Conservation (phyloP, 2,797 vertebrate genomes). For the Tamandua tetradactyla region DNA sequence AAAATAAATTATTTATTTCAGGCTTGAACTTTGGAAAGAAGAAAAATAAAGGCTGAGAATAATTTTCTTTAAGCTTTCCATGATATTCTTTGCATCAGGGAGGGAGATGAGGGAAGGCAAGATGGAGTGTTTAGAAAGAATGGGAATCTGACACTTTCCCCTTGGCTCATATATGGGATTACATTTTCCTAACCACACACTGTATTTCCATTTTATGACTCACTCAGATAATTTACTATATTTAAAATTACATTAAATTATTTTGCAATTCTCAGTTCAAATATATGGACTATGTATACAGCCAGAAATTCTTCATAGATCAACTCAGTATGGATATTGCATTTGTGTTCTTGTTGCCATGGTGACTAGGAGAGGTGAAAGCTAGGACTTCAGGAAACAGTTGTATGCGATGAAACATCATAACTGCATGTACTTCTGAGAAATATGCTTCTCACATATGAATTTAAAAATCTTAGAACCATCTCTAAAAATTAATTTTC, state of each 20-base stretch:
- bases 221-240: constrained; percentile 73
- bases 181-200: constrained; percentile 59
- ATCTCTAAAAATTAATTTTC: constrained; percentile 74
- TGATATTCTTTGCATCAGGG: constrained; percentile 41
- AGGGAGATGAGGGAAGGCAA: constrained; percentile 55
- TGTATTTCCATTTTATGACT: constrained; percentile 76
- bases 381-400: constrained; percentile 11
- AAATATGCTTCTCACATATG: constrained; percentile 64
- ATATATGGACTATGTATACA: constrained; percentile 21
- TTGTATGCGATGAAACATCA: constrained; percentile 64
- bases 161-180: constrained; percentile 10
- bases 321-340: constrained; percentile 74
- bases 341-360: constrained; percentile 79
- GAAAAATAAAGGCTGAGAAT: constrained; percentile 50
- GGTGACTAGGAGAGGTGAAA: constrained; percentile 78
- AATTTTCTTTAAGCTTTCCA: constrained; percentile 66
- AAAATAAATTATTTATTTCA: constrained; percentile 71
- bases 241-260: constrained; percentile 74
- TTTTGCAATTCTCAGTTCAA: constrained; percentile 67
- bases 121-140: constrained; percentile 38
- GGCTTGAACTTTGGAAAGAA: constrained; percentile 32
- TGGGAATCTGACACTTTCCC: constrained; percentile 49
- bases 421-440: constrained; percentile 47
- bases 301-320: constrained; percentile 71
- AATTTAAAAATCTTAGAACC: constrained; percentile 34